phyloP scores from a whole-genome alignment of 2,888 invertebrate genomes.

The Drosophila multiciliata region DNA sequence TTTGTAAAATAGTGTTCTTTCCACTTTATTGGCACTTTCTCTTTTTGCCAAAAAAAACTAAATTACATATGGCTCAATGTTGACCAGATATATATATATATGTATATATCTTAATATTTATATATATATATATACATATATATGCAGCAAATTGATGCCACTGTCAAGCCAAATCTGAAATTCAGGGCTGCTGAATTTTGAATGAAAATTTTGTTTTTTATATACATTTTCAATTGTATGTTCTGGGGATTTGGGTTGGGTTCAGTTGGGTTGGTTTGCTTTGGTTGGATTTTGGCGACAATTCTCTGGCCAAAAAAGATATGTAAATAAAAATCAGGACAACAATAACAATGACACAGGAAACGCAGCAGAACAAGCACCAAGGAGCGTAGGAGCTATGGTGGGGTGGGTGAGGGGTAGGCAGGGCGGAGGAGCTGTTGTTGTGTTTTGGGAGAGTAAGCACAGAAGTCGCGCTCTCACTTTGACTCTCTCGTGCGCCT shows the following conservation, averaged over 20 bases:
- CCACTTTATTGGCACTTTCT: slow-evolving; percentile 39
- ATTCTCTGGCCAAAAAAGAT: slow-evolving; percentile 57
- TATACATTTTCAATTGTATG: slow-evolving; percentile 50
- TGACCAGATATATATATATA: slow-evolving; percentile 11
- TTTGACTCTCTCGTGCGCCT: slow-evolving; percentile 21
- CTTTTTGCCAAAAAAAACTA: slow-evolving; percentile 21
- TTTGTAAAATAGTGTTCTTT: background rate
- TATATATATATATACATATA: background rate
- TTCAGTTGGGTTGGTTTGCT: background rate
- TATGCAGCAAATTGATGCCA: slow-evolving; percentile 44
- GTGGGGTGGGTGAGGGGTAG: background rate
- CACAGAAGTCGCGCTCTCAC: background rate
- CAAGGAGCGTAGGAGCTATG: background rate
- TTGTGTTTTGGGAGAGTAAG: background rate
- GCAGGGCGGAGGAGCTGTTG: background rate
- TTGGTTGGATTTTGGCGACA: slow-evolving; percentile 35
- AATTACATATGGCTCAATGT: slow-evolving; percentile 30
- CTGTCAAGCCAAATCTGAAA: slow-evolving; percentile 33
- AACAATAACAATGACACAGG: slow-evolving; percentile 56
- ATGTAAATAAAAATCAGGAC: slow-evolving; percentile 35
- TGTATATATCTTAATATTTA: background rate
- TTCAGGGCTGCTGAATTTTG: slow-evolving; percentile 12
- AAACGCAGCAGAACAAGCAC: slow-evolving; percentile 22
- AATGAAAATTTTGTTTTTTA: slow-evolving; percentile 51
- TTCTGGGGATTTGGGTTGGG: background rate